phyloP scores from a whole-genome alignment of 2,797 vertebrate genomes.

The Xyrichtys novacula region DNA sequence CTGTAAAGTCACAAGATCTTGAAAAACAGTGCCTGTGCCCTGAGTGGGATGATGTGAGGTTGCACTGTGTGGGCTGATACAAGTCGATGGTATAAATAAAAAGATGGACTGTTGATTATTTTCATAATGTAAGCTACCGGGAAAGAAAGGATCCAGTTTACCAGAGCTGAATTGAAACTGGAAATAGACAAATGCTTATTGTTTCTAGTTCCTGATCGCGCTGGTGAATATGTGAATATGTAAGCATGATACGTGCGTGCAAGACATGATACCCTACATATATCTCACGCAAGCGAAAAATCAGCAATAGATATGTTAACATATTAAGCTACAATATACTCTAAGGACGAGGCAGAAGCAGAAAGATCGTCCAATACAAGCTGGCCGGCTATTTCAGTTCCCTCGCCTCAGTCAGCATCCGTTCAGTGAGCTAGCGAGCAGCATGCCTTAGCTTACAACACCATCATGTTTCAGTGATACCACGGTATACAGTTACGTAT shows the following conservation, averaged over 20 bases:
- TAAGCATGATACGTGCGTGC: constrained; percentile 9
- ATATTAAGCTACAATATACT: background rate
- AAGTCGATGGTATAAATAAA: background rate
- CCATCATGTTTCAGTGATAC: constrained; percentile 30
- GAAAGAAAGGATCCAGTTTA: background rate
- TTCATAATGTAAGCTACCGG: background rate
- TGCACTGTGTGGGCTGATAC: constrained; percentile 21
- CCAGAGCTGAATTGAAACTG: background rate
- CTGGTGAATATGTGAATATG: constrained; percentile 2
- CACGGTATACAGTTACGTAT: constrained; percentile 15
- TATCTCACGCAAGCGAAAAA: background rate
- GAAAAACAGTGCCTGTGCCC: background rate
- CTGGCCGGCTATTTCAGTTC: constrained; percentile 32
- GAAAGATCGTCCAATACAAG: constrained; percentile 2
- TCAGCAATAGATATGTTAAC: accelerated
- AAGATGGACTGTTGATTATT: background rate
- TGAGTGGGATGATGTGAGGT: constrained; percentile 38
- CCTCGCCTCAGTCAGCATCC: constrained; percentile 26
- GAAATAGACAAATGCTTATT: background rate
- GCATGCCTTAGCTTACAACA: constrained; percentile 34
- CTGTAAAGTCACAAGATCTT: constrained; percentile 1
- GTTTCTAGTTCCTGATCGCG: background rate
- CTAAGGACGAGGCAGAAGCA: background rate
- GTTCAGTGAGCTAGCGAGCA: constrained; percentile 47
- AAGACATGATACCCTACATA: constrained; percentile 3